phyloP scores from a whole-genome alignment of 30 jellyfish, hydroid and myxozoan species.

The Euphysa ruthae region DNA sequence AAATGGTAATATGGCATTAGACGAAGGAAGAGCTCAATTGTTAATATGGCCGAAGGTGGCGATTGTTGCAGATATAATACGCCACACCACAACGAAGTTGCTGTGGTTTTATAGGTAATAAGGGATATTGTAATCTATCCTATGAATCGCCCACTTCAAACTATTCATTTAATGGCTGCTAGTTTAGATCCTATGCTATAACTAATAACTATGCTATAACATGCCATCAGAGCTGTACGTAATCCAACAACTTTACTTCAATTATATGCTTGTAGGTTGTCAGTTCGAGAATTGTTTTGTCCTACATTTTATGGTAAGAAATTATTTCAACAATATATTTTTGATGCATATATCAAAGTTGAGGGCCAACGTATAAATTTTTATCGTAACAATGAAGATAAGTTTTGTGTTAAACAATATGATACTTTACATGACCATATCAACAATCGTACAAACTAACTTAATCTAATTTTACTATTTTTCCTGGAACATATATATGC shows the following conservation, averaged over 20 bases:
- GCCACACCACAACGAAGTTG: conserved; percentile 41
- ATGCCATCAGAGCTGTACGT: not conserved
- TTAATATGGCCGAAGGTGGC: conserved; percentile 1
- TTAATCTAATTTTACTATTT: too few relatives aligned
- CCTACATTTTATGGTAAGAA: not conserved
- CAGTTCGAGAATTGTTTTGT: conserved; percentile 1
- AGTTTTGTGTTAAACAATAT: too few relatives aligned
- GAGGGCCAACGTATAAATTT: too few relatives aligned
- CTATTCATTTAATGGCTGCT: not conserved
- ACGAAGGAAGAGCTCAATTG: not conserved
- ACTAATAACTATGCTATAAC: conserved; percentile 11
- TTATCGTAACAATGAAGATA: too few relatives aligned
- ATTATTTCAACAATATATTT: conserved; percentile 48
- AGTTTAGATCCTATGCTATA: conserved; percentile 38
- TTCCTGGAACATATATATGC: too few relatives aligned
- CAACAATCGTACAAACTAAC: too few relatives aligned
- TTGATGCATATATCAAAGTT: conserved; percentile 21
- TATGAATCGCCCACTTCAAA: conserved; percentile 1
- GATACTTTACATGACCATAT: too few relatives aligned
- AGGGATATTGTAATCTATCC: conserved; percentile 64
- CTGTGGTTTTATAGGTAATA: conserved; percentile 55
- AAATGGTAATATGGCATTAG: not conserved
- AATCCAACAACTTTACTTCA: not conserved
- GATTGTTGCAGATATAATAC: conserved; percentile 28
- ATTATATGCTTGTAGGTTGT: not conserved